Evolutionary conservation across 2,113 vertebrate genomes (phyloP).

Genomic region (Hypocryptadius cinnamomeus): DNA sequence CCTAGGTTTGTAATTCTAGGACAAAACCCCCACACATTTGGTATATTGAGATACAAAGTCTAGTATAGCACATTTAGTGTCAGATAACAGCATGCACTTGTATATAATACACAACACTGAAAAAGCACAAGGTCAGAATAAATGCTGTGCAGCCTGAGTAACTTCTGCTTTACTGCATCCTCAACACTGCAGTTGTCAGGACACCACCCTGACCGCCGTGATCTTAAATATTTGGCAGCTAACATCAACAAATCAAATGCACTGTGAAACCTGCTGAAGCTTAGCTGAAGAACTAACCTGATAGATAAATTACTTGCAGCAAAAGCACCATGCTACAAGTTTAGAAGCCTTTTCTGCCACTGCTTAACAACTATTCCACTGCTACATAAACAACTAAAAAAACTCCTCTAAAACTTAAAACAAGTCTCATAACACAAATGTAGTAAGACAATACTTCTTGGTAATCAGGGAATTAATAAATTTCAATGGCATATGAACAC

Average conservation of each 20-base stretch:
- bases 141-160: neutral
- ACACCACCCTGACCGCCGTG: neutral
- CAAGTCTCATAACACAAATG: neutral
- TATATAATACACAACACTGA: neutral
- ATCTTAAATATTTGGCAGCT: neutral
- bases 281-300: neutral
- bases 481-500: neutral
- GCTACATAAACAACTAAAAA: neutral
- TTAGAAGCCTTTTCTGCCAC: neutral
- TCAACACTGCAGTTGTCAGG: neutral
- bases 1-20: neutral
- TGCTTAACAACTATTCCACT: neutral
- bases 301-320: neutral
- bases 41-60: neutral
- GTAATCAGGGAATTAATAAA: neutral
- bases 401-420: neutral
- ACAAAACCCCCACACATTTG: neutral
- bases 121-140: neutral
- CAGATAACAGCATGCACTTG: neutral
- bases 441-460: neutral
- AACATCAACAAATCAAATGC: neutral
- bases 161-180: neutral
- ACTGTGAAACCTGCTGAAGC: neutral
- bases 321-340: neutral
- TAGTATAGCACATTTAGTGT: neutral